Evolutionary conservation across 2,888 invertebrate species (phyloP), one percentile per base, ranked within the genome.

Genomic region (Branchellion lobata): DNA sequence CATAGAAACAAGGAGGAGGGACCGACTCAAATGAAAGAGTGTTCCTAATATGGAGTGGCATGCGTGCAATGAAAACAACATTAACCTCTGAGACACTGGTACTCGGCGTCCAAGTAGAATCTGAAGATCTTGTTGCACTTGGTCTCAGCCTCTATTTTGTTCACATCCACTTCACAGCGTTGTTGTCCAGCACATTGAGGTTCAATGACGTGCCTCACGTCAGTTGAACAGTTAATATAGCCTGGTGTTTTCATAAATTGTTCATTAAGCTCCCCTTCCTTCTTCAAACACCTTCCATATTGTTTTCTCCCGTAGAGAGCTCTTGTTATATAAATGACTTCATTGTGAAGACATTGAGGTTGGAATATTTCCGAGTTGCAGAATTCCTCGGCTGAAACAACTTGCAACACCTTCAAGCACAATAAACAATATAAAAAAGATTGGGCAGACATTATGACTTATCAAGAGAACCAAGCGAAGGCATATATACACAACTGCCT

Each of bases 331-430:
- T 57, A 47, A 14, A 77, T 29, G 18, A 77, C 31, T 24, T 77
- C 77, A 34, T 77, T 77, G 31, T 65, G 47, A 31, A 27, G 34
- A 33, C 77, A 77, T 65, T 33, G 31, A 3, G 77, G 77, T 24
- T 65, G 31, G 36, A 77, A 77, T 33, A 77, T 77, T 65, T 77
- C 77, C 33, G 53, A 77, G 34, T 31, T 77, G 36, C 77, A 77
- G 61, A 77, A 57, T 36, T 77, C 77, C 1, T 31, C 65, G 33
- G 47, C 1, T 27, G n/a, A 11, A 71, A 33, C 29, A 27, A 27
- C 71, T 27, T 8, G 3, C 3, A n/a, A 11, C 5, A 11, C 21
- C 29, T n/a, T 27, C n/a, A 40, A 40, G 40, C 40, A 40, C 40
- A 40, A 40, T 8, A 40, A 40, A 40, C 40, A 5, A 40, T 8